These are phyloP conservation scores for Luperina nickerlii DNA, from an alignment of 2,888 invertebrate species.

Conservation along the genomic window DNA sequence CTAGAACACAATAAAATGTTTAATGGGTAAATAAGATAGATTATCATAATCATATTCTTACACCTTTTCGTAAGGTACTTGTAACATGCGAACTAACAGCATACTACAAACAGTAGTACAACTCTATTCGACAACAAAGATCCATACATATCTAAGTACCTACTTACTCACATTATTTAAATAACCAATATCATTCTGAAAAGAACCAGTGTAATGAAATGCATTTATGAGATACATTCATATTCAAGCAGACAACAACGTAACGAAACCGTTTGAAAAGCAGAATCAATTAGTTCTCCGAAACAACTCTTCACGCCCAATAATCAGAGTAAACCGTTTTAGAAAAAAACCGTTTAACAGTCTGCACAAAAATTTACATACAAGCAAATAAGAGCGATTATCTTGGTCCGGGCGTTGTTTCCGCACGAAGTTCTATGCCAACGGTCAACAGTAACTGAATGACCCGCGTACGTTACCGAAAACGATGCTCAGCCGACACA, in stretches of 20 bases:
- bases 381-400: conserved; percentile 72
- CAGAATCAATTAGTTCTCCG: conserved; percentile 73
- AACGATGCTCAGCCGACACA: conserved; percentile 45
- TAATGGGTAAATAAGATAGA: no score
- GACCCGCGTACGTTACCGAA: conserved; percentile 62
- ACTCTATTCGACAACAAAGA: neutral
- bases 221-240: conserved; percentile 32
- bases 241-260: conserved; percentile 45
- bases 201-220: conserved; percentile 44
- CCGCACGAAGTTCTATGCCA: conserved; percentile 69
- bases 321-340: conserved; percentile 84
- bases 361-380: conserved; percentile 83
- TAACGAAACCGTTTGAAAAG: conserved; percentile 64
- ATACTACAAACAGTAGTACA: neutral
- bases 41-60: neutral
- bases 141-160: neutral
- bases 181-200: conserved; percentile 18
- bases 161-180: conserved; percentile 3
- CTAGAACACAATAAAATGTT: neutral
- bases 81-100: neutral
- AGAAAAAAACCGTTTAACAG: conserved; percentile 81
- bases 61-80: neutral
- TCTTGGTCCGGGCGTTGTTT: conserved; percentile 72
- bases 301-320: conserved; percentile 81
- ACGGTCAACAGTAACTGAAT: conserved; percentile 64